Conservation (phyloP, 2,888 invertebrate species). For the Andrena marginata region DNA sequence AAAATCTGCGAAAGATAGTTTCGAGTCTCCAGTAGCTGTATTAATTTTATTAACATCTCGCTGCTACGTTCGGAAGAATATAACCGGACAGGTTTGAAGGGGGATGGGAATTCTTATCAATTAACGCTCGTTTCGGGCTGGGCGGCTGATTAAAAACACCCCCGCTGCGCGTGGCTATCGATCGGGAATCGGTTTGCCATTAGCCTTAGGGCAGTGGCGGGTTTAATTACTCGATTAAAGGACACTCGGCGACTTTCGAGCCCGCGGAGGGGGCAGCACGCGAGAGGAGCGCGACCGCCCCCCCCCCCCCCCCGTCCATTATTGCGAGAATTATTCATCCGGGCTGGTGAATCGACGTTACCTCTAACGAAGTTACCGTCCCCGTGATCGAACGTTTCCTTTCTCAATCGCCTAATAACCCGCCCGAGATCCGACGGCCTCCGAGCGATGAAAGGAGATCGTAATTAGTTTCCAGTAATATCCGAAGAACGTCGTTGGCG, state of each 20-base stretch:
- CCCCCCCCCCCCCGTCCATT: too few species aligned
- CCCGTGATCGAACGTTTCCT: slow-evolving; percentile 21
- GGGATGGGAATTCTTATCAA: neutral
- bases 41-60: neutral
- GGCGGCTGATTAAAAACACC: slow-evolving; percentile 21
- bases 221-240: slow-evolving; percentile 12
- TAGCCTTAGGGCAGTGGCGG: slow-evolving; percentile 3
- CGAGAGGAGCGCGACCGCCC: neutral
- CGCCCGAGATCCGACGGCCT: neutral
- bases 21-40: neutral
- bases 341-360: neutral
- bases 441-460: neutral
- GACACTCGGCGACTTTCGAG: slow-evolving; percentile 1
- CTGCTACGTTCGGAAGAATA: neutral
- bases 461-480: slow-evolving; percentile 29
- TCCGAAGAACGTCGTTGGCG: neutral
- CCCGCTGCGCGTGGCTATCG: slow-evolving; percentile 33
- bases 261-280: neutral
- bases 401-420: slow-evolving; percentile 21
- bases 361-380: slow-evolving; percentile 40
- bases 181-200: slow-evolving; percentile 49
- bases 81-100: neutral
- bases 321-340: slow-evolving; percentile 24
- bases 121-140: neutral
- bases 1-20: neutral